Evolutionary conservation across 1,140 invertebrate species (phyloP), one percentile per base, ranked within the genome.

Genomic region (Pseudoatta argentina): DNA sequence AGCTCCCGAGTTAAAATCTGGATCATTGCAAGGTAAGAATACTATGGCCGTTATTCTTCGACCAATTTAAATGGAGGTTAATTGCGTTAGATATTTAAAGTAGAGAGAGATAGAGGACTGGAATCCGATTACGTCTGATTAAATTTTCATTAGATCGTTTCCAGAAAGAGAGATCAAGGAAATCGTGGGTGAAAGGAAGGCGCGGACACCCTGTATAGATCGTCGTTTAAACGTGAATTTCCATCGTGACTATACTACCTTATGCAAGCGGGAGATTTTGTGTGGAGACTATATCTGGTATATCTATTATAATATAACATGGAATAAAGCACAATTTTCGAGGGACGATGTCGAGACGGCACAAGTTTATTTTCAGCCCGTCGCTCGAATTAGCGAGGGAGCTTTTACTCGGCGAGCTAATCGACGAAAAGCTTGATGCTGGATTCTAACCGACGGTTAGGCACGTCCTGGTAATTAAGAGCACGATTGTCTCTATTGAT

Each of bases 401-500:
- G n/a, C 44, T 44, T 69, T 57, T 10, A 71, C 24, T n/a, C 39
- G 55, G 14, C 16, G 53, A 51, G 2, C 24, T 79, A 86, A 77
- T 87, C 39, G 24, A 51, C 69, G 79, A 83, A 48, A 71, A 59
- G 69, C 69, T 16, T n/a, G 53, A n/a, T 18, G 12, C 18, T 55
- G 53, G 73, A 83, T 83, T 75, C 48, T 57, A n/a, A 34, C 69
- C 55, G 24, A 18, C 21, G 34, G n/a, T 55, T 39, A 69, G 55
- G 63, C 73, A 87, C 59, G 53, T 89, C 86, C 79, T 21, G 48
- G 39, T 85, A 86, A 90, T 90, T 87, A 90, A 89, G 51, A 86
- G n/a, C 57, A 27, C 75, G 61, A 89, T 90, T 89, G 88, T 90
- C 59, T 77, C 88, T 82, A 89, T 81, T 81, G 89, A 90, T 90